phyloP scores from a whole-genome alignment of 2,888 invertebrate species.

The Tachystola acroxantha region DNA sequence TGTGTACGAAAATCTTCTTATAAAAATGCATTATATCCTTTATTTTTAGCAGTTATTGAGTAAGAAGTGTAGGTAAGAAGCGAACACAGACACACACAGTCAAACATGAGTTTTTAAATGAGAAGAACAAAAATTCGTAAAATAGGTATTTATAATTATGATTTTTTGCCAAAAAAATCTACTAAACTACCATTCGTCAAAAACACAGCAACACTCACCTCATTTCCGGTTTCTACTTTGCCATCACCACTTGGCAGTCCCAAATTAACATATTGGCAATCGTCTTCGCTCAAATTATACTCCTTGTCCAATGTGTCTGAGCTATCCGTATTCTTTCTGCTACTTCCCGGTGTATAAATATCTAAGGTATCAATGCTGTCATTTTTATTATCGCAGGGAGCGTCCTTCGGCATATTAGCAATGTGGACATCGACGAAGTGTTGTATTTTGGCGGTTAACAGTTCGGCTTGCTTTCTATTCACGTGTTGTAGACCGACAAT shows the following conservation, averaged over 20 bases:
- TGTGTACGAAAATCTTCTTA: no score
- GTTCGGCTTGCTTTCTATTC: slow-evolving; percentile 64
- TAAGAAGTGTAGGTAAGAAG: no score
- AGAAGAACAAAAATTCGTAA: no score
- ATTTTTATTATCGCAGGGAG: slow-evolving; percentile 40
- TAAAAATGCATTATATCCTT: no score
- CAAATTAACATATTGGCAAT: slow-evolving; percentile 51
- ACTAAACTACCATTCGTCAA: neutral
- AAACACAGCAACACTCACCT: slow-evolving; percentile 30
- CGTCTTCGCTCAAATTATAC: slow-evolving; percentile 56
- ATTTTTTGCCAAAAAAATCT: no score
- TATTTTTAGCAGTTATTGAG: no score
- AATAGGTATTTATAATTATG: no score
- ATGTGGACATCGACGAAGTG: slow-evolving; percentile 63
- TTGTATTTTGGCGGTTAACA: slow-evolving; percentile 63
- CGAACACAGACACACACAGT: no score
- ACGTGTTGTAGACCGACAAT: slow-evolving; percentile 74
- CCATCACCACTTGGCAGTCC: slow-evolving; percentile 30
- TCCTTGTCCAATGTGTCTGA: slow-evolving; percentile 64
- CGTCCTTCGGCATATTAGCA: slow-evolving; percentile 57
- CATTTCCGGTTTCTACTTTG: slow-evolving; percentile 42
- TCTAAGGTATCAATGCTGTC: slow-evolving; percentile 57
- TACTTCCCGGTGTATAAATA: slow-evolving; percentile 56
- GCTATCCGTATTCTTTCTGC: slow-evolving; percentile 64
- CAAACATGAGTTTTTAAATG: no score